Conservation (phyloP, 2,888 invertebrate species). For the Lasius fuliginosus region DNA sequence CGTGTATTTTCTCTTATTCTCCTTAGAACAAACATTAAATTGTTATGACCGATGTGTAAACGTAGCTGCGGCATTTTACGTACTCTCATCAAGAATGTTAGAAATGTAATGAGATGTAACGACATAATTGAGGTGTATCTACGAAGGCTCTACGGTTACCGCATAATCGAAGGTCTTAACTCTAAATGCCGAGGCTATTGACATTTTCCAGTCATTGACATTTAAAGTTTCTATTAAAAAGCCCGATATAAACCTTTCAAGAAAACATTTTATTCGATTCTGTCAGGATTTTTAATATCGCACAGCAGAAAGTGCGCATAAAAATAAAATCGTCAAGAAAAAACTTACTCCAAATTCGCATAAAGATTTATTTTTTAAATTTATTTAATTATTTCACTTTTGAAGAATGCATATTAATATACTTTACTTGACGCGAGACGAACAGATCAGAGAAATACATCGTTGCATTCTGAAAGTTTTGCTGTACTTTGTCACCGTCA, state of each 20-base stretch:
- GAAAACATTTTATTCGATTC: constrained; percentile 14
- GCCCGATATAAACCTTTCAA: neutral
- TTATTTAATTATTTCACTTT: neutral
- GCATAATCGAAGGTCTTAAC: constrained; percentile 28
- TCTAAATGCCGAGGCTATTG: constrained; percentile 54
- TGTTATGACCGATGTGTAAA: neutral
- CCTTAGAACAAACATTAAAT: neutral
- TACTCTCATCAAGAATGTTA: constrained; percentile 10
- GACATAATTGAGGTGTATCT: constrained; percentile 33
- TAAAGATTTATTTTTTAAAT: neutral
- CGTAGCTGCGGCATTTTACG: constrained; percentile 9
- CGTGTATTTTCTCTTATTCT: neutral
- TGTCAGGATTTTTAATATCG: neutral
- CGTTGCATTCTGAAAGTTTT: constrained; percentile 1
- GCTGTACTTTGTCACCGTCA: neutral
- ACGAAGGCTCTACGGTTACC: constrained; percentile 2
- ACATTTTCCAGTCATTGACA: constrained; percentile 52
- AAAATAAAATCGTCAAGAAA: neutral
- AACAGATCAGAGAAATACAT: constrained; percentile 5
- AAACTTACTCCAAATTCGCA: neutral
- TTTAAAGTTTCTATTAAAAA: constrained; percentile 40
- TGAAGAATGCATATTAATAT: neutral
- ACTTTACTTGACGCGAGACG: neutral
- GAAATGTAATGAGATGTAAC: constrained; percentile 31
- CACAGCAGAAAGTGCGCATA: neutral